Evolutionary conservation across 2,797 vertebrate genomes (phyloP).

Genomic region (Vespertilio murinus): DNA sequence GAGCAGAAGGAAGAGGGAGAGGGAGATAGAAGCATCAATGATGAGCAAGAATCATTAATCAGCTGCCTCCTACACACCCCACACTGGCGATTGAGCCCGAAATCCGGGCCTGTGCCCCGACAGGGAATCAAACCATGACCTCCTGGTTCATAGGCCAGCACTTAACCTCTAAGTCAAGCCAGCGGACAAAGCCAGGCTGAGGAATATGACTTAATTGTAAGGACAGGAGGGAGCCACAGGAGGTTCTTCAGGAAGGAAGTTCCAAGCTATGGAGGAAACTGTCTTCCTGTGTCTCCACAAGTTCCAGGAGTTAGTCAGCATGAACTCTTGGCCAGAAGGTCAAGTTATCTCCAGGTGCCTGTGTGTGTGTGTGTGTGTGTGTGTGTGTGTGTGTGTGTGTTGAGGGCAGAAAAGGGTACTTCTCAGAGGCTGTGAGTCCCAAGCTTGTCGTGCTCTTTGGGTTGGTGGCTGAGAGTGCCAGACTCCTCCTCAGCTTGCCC

Average conservation of each 20-base stretch:
- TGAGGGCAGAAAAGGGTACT: neutral
- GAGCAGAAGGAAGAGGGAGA: too few species aligned
- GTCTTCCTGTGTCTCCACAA: neutral
- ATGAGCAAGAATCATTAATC: too few species aligned
- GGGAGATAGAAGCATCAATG: too few species aligned
- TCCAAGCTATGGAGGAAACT: neutral
- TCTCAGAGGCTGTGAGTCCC: neutral
- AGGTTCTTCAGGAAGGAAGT: slow-evolving; percentile 12
- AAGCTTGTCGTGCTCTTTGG: neutral
- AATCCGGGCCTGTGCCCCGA: too few species aligned
- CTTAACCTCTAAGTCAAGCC: too few species aligned
- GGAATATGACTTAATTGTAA: neutral
- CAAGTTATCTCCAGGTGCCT: neutral
- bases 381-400: neutral
- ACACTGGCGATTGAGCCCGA: too few species aligned
- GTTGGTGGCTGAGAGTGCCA: neutral
- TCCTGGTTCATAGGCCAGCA: too few species aligned
- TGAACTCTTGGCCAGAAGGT: neutral
- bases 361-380: neutral
- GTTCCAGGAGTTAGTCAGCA: neutral
- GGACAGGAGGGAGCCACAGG: neutral
- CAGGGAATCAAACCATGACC: too few species aligned
- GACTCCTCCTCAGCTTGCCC: neutral
- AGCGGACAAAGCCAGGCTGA: neutral
- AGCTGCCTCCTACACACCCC: too few species aligned